Evolutionary conservation across 2,113 vertebrate species (phyloP).

Genomic region (Thymallus thymallus): DNA sequence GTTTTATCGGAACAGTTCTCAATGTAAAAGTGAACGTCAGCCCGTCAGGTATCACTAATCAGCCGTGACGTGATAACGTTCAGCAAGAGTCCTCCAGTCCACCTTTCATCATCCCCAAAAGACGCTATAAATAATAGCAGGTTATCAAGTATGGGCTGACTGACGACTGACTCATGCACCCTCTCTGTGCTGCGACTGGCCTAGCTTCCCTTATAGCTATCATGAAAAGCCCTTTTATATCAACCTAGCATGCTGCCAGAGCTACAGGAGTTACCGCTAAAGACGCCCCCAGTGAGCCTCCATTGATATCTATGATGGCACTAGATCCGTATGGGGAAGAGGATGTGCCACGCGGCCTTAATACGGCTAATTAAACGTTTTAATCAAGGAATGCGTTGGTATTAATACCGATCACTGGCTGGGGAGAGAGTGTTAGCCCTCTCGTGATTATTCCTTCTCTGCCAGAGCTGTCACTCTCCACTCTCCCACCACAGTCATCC

Average conservation of each 20-base stretch:
- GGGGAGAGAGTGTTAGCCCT: not conserved
- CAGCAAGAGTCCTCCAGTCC: slow-evolving; percentile 44
- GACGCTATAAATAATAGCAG: slow-evolving; percentile 65
- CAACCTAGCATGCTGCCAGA: not conserved
- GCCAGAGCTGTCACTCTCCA: slow-evolving; percentile 63
- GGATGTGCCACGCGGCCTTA: slow-evolving; percentile 26
- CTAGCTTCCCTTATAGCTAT: slow-evolving; percentile 35
- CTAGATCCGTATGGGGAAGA: not conserved
- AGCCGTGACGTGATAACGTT: slow-evolving; percentile 14
- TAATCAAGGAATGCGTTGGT: slow-evolving; percentile 48
- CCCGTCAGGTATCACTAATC: slow-evolving; percentile 55
- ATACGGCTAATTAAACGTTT: slow-evolving; percentile 61
- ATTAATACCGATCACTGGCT: slow-evolving; percentile 44
- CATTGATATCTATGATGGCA: slow-evolving; percentile 1
- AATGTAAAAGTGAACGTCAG: not conserved
- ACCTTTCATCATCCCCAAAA: slow-evolving; percentile 56
- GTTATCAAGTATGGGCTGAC: slow-evolving; percentile 61
- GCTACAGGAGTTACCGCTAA: not conserved
- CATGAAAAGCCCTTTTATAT: slow-evolving; percentile 16
- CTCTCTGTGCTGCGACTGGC: too few species aligned
- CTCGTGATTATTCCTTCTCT: slow-evolving; percentile 50
- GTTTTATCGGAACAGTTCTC: too few species aligned
- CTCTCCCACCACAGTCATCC: slow-evolving; percentile 38
- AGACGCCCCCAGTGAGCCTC: not conserved
- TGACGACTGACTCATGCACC: slow-evolving; percentile 54